phyloP scores from a whole-genome alignment of 1,140 invertebrate genomes.

The Pseudomyrmex dendroicus region DNA sequence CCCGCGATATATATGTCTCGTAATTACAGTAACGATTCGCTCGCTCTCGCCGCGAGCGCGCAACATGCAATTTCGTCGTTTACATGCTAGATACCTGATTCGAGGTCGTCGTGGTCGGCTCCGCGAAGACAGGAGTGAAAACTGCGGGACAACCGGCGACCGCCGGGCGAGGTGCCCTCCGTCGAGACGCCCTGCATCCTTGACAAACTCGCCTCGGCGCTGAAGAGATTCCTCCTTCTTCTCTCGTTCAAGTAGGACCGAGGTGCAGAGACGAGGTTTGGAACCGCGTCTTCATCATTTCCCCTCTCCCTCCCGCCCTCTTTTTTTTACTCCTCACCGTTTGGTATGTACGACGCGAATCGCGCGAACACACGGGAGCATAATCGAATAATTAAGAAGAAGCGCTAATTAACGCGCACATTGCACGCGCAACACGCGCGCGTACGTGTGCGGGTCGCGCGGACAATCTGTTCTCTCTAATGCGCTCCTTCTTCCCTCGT shows the following conservation, averaged over 20 bases:
- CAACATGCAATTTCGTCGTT: constrained; percentile 40
- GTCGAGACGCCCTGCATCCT: constrained; percentile 80
- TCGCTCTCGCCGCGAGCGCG: constrained; percentile 4
- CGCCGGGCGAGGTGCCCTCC: constrained; percentile 87
- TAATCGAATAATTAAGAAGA: constrained; percentile 54
- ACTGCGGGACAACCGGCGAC: constrained; percentile 87
- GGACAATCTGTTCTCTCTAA: constrained; percentile 26
- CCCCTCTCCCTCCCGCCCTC: not conserved
- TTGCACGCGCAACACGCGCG: constrained; percentile 5
- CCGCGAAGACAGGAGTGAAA: constrained; percentile 89
- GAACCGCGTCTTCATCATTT: constrained; percentile 12
- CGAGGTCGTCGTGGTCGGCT: constrained; percentile 87
- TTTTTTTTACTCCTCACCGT: not conserved
- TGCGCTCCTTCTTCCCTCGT: constrained; percentile 45
- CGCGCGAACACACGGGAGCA: constrained; percentile 61
- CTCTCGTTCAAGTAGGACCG: constrained; percentile 51
- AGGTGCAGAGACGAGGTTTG: constrained; percentile 14
- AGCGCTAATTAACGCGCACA: constrained; percentile 57
- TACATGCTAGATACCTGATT: constrained; percentile 81
- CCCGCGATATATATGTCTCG: constrained; percentile 24
- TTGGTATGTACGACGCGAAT: not conserved
- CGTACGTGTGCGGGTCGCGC: constrained; percentile 50
- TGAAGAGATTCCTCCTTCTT: not conserved
- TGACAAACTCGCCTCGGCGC: not conserved
- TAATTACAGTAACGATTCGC: constrained; percentile 7